Conservation (phyloP, 2,888 invertebrate genomes). For the Pycnomerus fuliginosus region DNA sequence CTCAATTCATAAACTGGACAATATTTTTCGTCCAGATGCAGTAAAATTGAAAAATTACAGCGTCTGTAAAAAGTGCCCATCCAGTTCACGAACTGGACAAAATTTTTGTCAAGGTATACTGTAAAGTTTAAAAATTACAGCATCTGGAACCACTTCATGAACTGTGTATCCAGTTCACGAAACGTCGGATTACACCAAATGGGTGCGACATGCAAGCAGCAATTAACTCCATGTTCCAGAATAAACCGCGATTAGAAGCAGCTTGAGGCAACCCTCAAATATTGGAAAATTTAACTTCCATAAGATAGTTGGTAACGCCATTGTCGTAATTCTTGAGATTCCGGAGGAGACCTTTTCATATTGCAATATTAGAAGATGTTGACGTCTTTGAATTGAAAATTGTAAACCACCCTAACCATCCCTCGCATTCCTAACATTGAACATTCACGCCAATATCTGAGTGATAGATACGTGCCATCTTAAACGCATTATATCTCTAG, state of each 20-base stretch:
- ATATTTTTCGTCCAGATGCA: too few species aligned
- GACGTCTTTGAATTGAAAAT: slow-evolving; percentile 51
- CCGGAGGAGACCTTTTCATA: slow-evolving; percentile 45
- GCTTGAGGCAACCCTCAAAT: neutral
- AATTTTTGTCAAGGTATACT: too few species aligned
- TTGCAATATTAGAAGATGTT: slow-evolving; percentile 51
- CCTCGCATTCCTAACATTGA: slow-evolving; percentile 48
- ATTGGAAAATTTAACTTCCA: slow-evolving; percentile 22
- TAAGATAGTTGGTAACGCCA: slow-evolving; percentile 37
- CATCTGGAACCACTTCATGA: too few species aligned
- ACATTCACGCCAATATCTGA: slow-evolving; percentile 49
- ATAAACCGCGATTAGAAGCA: slow-evolving; percentile 27
- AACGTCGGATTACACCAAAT: too few species aligned
- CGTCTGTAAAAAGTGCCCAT: too few species aligned
- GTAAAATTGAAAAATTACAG: too few species aligned
- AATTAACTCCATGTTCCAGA: neutral
- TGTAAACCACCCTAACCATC: slow-evolving; percentile 50
- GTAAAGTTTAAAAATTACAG: too few species aligned
- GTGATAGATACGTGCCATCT: slow-evolving; percentile 38
- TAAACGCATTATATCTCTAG: too few species aligned
- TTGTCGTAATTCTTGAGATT: slow-evolving; percentile 47
- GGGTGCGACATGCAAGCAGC: too few species aligned
- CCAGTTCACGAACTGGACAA: too few species aligned
- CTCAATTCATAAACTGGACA: too few species aligned
- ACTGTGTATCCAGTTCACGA: too few species aligned